Base-by-base conservation (phyloP, 2,888 invertebrate species). In the Troides aeacus region DNA sequence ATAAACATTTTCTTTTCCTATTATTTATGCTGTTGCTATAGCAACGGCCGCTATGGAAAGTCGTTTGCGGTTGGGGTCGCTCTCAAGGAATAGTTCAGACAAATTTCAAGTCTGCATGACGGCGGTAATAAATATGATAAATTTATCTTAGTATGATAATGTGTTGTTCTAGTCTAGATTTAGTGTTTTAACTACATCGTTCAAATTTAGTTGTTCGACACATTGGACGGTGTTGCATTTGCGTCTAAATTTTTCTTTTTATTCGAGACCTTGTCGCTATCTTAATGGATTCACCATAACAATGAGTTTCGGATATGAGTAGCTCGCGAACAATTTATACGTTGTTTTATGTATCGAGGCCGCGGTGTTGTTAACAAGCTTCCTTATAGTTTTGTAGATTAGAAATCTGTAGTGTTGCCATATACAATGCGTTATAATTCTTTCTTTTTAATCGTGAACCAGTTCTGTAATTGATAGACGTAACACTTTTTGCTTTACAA, bases 231-330 rank as follows among this genome's bases (percentile, higher is more conserved):
- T 64, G 6, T 63, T 56, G 60, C 56, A 68, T 71, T 69, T 70
- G 65, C 65, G 70, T 61, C 65, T 71, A 71, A 64, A 64, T 71
- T 30, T 71, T 66, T 71, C 15, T 71, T 73, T 69, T 72, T 70
- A 69, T 66, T 62, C 67, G 53, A 72, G 74, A 68, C 77, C 76
- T 77, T 77, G 75, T 70, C 68, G 68, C 74, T 78, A 78, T 77
- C 75, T 74, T 75, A 78, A 78, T 78, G 71, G 72, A 76, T 79
- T 78, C 75, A 76, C 74, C 72, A 75, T 75, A 75, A 73, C 76
- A 76, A 77, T 71, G 74, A 74, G 76, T 73, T 75, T 75, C 69
- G 73, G 72, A 74, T 74, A 76, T 72, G 69, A 75, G 72, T 46
- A 69, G 72, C 73, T 70, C 66, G 73, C 69, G 64, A 70, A 66